These are phyloP conservation scores for Drosophila sp. DNA, from an alignment of 1,140 invertebrate species.

Conservation along the genomic window DNA sequence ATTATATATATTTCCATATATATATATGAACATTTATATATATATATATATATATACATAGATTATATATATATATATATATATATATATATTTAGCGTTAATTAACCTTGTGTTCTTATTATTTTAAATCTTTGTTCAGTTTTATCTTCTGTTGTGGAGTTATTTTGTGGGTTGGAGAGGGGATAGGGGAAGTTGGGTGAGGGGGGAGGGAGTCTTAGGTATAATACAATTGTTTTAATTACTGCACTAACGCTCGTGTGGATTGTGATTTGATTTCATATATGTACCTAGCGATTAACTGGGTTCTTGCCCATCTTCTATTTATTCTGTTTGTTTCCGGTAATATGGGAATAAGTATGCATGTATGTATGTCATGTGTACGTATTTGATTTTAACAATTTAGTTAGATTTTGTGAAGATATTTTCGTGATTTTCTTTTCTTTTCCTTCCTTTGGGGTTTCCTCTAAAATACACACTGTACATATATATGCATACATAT, in stretches of 20 bases:
- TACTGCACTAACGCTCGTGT: constrained; percentile 60
- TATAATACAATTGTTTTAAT: constrained; percentile 79
- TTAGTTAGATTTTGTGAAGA: constrained; percentile 29
- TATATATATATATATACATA: constrained; percentile 31
- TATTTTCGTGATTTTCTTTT: constrained; percentile 19
- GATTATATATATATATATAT: constrained; percentile 33
- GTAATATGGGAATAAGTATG: constrained; percentile 13
- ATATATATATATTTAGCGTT: constrained; percentile 56
- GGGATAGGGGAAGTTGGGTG: background rate
- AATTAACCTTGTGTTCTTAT: constrained; percentile 77
- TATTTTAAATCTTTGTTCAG: constrained; percentile 51
- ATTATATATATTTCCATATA: constrained; percentile 34
- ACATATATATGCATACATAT: constrained; percentile 22
- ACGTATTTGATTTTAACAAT: constrained; percentile 23
- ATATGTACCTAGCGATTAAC: constrained; percentile 21
- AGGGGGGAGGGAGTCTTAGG: constrained; percentile 46
- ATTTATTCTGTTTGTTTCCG: constrained; percentile 25
- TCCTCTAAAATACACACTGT: constrained; percentile 8
- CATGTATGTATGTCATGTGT: constrained; percentile 12
- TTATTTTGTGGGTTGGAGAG: constrained; percentile 18
- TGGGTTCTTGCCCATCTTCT: constrained; percentile 11
- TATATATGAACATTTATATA: constrained; percentile 10
- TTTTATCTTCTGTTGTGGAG: constrained; percentile 21
- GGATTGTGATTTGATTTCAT: constrained; percentile 49
- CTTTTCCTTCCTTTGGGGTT: constrained; percentile 7